Percentiles rank a stretch among this genome's conserved stretches.
Evolutionary conservation across 1,140 invertebrate species (phyloP).

Genomic region (Manduca sexta): DNA sequence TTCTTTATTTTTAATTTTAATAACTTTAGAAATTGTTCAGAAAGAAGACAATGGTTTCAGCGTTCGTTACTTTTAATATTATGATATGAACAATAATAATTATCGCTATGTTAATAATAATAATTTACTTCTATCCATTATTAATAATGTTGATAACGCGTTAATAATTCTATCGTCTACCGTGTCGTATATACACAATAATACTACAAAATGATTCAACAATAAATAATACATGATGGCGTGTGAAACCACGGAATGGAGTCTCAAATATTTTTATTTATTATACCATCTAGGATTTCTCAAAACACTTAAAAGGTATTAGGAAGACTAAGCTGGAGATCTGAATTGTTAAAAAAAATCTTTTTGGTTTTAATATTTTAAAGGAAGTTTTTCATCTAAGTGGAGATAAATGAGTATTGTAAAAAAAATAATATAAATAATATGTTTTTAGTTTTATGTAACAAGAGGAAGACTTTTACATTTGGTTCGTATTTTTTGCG

Average conservation of each 20-base stretch:
- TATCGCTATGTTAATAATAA: constrained; percentile 60
- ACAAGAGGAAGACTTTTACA: too few species aligned
- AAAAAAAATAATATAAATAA: too few species aligned
- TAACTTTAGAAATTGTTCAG: constrained; percentile 75
- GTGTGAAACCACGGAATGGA: constrained; percentile 20
- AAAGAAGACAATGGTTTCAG: constrained; percentile 74
- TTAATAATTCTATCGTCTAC: constrained; percentile 51
- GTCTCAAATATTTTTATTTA: constrained; percentile 33
- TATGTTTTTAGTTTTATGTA: too few species aligned
- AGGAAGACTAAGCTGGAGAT: too few species aligned
- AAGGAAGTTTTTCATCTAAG: too few species aligned
- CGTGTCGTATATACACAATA: constrained; percentile 45
- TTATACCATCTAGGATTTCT: too few species aligned
- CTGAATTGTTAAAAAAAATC: too few species aligned
- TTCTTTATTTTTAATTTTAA: constrained; percentile 73
- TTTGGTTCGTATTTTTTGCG: too few species aligned
- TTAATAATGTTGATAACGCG: constrained; percentile 57
- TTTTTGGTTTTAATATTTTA: too few species aligned
- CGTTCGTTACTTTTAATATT: constrained; percentile 64
- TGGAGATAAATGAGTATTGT: too few species aligned
- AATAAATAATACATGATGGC: constrained; percentile 42
- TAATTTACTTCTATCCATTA: constrained; percentile 39
- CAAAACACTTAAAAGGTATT: too few species aligned
- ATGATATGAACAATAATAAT: constrained; percentile 75
- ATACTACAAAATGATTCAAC: constrained; percentile 32